Evolutionary conservation across 2,113 vertebrate species (phyloP).

Genomic region (Xiphophorus hellerii): DNA sequence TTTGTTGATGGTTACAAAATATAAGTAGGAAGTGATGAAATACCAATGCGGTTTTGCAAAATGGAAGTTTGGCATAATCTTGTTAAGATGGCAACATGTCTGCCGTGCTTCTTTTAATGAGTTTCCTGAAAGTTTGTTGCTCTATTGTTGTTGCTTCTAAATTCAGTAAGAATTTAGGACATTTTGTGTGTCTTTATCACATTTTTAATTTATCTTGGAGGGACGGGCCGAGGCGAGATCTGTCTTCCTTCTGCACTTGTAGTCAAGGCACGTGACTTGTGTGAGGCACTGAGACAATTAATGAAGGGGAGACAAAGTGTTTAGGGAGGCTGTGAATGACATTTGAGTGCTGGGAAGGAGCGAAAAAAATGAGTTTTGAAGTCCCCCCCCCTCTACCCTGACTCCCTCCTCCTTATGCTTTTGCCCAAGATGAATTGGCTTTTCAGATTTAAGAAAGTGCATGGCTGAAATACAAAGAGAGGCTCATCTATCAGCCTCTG

Average conservation of each 20-base stretch:
- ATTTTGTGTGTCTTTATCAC: not conserved
- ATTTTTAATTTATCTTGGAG: not conserved
- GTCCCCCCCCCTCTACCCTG: conserved; percentile 58
- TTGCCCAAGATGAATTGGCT: conserved; percentile 81
- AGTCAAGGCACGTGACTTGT: conserved; percentile 60
- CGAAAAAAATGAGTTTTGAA: conserved; percentile 64
- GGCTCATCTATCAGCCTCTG: conserved; percentile 81
- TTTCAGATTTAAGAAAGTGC: conserved; percentile 83
- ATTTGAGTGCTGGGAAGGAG: conserved; percentile 62
- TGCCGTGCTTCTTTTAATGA: not conserved
- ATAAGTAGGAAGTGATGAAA: not conserved
- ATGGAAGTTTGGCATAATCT: not conserved
- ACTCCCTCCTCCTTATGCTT: conserved; percentile 46
- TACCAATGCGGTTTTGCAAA: not conserved
- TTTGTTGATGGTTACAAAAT: too few species aligned
- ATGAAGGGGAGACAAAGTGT: conserved; percentile 68
- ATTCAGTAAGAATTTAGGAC: not conserved
- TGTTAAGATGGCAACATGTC: not conserved
- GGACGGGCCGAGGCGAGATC: conserved; percentile 9
- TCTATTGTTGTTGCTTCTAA: not conserved
- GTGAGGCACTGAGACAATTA: conserved; percentile 64
- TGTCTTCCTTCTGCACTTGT: conserved; percentile 45
- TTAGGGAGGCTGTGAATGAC: conserved; percentile 73
- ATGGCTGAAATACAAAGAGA: conserved; percentile 80
- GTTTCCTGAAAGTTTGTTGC: too few species aligned